A percentile compares a stretch with the other conserved stretches of the same genome.
These are phyloP conservation scores for Epizoanthus scotinus DNA, from an alignment of 92 coral and sea anemone species.

Conservation along the genomic window DNA sequence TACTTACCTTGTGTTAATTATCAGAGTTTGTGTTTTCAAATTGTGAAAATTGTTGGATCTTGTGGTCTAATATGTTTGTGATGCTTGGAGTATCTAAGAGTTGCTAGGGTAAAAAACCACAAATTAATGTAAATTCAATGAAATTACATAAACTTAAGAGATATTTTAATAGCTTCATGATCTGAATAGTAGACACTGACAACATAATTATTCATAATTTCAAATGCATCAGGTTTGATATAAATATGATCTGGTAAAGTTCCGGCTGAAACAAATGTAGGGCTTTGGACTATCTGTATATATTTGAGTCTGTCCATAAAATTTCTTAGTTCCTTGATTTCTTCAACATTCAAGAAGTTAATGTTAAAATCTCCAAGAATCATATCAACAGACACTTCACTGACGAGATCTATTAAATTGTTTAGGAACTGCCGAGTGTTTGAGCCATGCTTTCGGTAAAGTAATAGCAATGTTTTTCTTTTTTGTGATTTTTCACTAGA, in stretches of 20 bases:
- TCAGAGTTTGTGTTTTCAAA: too few species aligned
- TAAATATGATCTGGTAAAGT: constrained; percentile 68
- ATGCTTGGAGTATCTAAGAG: too few species aligned
- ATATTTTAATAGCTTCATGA: constrained; percentile 57
- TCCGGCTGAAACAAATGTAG: constrained; percentile 68
- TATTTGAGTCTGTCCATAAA: constrained; percentile 52
- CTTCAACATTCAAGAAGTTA: constrained; percentile 45
- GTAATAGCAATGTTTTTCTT: constrained; percentile 11
- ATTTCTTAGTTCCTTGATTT: constrained; percentile 40
- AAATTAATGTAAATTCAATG: too few species aligned
- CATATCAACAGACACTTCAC: constrained; percentile 35
- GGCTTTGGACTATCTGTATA: constrained; percentile 51
- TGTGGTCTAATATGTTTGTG: too few species aligned
- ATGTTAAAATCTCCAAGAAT: too few species aligned
- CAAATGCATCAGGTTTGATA: constrained; percentile 36
- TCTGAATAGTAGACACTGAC: too few species aligned
- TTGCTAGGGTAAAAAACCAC: too few species aligned
- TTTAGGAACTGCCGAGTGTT: constrained; percentile 25
- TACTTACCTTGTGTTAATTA: too few species aligned
- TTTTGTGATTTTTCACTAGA: constrained; percentile 18
- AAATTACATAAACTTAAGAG: too few species aligned
- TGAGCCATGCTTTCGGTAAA: constrained; percentile 48
- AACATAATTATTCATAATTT: constrained; percentile 35
- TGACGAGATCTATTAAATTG: constrained; percentile 36
- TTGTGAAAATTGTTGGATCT: too few species aligned